Evolutionary conservation across 2,113 vertebrate genomes (phyloP), one percentile per base, ranked within the genome.

Genomic region (Rhipidura dahli): DNA sequence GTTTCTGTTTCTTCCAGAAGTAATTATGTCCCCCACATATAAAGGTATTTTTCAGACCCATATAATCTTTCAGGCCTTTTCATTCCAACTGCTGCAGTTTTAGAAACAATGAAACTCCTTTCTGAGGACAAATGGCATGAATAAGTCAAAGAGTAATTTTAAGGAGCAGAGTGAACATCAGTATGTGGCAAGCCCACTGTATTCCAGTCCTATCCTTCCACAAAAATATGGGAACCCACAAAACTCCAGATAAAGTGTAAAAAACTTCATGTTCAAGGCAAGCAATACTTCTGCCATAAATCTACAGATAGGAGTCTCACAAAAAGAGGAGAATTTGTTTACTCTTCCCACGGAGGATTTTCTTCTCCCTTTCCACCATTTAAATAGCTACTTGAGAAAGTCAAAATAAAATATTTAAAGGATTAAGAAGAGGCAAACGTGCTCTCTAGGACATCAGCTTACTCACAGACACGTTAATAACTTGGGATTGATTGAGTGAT

Each of bases 121-220:
- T 94, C 68, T 60, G 64, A 92, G 92, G 79, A 96, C 72, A 94
- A 95, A 97, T 87, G 60, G 57, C 20, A 26, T 88, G 79, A 94
- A 77, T 95, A 97, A 97, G 91, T 95, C 91, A 97, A 91, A 87
- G 22, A 56, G 87, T 49, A 87, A 94, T 93, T 96, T 92, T 64
- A 73, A 83, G 63, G 24, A 61, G 40, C 27, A 2, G 17, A 6
- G 37, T 66, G 80, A 96, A 87, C 56, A 81, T 49, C 76, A 57
- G 63, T 21, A 59, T 6, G 53, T 90, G 76, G 47, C 64, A 71
- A 83, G n/a, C 15, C 33, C 39, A 33, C 35, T 33, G 13, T 54
- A 70, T 83, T 86, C 49, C 71, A 56, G 3, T 64, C 83, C 71
- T n/a, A 9, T 28, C 44, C 28, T 81, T 53, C 47, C 68, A 77